Percentiles rank a stretch among this genome's conserved stretches.
Conservation (phyloP, 2,888 invertebrate species). For the Pteria penguin region DNA sequence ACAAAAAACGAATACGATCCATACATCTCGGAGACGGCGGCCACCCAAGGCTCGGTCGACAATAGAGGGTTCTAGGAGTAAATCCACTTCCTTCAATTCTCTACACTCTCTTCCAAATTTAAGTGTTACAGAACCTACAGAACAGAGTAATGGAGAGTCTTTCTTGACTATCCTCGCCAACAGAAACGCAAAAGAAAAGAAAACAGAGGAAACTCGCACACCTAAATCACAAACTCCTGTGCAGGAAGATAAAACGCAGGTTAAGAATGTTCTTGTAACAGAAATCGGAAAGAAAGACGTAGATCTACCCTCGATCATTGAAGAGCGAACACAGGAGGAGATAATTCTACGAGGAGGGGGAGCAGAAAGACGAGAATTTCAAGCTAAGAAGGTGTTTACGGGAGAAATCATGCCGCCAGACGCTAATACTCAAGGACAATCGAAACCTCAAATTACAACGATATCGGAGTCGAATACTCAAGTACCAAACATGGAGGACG, state of each 20-base stretch:
- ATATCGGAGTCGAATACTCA: not conserved
- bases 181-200: not conserved
- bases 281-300: constrained; percentile 37
- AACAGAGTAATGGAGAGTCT: not conserved
- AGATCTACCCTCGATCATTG: constrained; percentile 55
- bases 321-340: constrained; percentile 61
- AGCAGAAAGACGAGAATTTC: not conserved
- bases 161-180: not conserved
- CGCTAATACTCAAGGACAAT: not conserved
- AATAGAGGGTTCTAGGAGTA: constrained; percentile 9
- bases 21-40: not conserved
- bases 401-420: not conserved
- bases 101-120: constrained; percentile 15
- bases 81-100: constrained; percentile 1
- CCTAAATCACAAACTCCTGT: not conserved
- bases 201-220: not conserved
- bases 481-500: not conserved
- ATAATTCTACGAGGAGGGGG: constrained; percentile 32
- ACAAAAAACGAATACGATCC: not conserved
- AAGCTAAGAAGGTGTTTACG: not conserved
- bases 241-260: not conserved
- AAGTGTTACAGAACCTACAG: not conserved
- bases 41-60: not conserved
- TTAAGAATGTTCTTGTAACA: constrained; percentile 50
- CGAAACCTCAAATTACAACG: constrained; percentile 1